Evolutionary conservation across 2,113 vertebrate species (phyloP), one percentile per base, ranked within the genome.

Genomic region (Vidua chalybeata): DNA sequence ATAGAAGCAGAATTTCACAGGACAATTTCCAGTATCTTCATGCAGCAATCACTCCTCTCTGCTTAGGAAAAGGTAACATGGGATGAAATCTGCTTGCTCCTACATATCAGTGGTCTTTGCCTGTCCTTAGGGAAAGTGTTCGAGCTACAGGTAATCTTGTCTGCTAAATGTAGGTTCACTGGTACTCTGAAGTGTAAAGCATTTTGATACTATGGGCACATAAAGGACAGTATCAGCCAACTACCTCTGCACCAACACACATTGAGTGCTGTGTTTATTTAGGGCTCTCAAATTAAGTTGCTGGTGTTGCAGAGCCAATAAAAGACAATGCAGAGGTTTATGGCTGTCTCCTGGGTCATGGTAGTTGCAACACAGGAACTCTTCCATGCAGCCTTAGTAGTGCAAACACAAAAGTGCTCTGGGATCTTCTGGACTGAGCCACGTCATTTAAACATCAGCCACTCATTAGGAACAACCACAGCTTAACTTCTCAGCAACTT

Each of bases 381-480:
- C 51, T 14, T 91, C 72, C 46, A 68, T 13, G 26, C 1, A 58
- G 54, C 22, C 75, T 58, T 23, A 48, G 56, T 5, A 69, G 15
- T 28, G 49, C 27, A 68, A 87, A 82, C 64, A 72, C 56, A 9
- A 3, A 79, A 93, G 58, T 72, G 48, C 43, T 85, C 77, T 83
- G 67, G 41, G 75, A 89, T 92, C 82, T 87, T 94, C 79, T 66
- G 68, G 63, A 69, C 55, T 28, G 49, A 91, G 61, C 17, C 13
- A 64, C 8, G 45, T 52, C 85, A 79, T 48, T 87, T 63, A 89
- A 94, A 95, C 43, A 92, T 67, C 90, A 91, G 33, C 18, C 27
- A 54, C 83, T 75, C 63, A 37, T 55, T 69, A 92, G 55, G 83
- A 87, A 78, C 28, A 86, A 62, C 49, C 84, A 26, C 59, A 83